Percentiles rank a stretch among this genome's conserved stretches.
Evolutionary conservation across 2,888 invertebrate genomes (phyloP).

Genomic region (Teinopalpus imperialis): DNA sequence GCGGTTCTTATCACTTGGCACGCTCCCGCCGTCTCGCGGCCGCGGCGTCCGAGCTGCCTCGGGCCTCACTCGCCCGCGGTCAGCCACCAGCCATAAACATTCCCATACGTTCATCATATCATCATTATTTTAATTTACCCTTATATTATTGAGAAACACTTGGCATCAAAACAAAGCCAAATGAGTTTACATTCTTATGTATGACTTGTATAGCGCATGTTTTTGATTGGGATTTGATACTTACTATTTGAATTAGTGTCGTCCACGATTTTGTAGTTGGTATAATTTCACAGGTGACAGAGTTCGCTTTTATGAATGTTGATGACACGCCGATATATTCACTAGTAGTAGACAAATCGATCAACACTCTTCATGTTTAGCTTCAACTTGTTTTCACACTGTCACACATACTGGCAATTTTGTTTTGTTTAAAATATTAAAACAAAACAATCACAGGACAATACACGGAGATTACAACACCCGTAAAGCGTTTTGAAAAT

Average conservation of each 20-base stretch:
- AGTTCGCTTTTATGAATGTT: slow-evolving; percentile 56
- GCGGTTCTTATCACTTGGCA: slow-evolving; percentile 82
- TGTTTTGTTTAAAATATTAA: slow-evolving; percentile 59
- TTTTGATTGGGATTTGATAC: slow-evolving; percentile 39
- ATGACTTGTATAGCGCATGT: slow-evolving; percentile 1
- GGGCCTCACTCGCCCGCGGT: slow-evolving; percentile 55
- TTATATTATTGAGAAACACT: slow-evolving; percentile 2
- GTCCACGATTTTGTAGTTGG: slow-evolving; percentile 68
- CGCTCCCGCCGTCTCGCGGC: slow-evolving; percentile 76
- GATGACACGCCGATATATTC: slow-evolving; percentile 62
- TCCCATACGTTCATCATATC: slow-evolving; percentile 36
- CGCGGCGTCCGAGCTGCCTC: slow-evolving; percentile 53
- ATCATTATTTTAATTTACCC: slow-evolving; percentile 3
- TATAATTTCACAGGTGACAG: slow-evolving; percentile 68
- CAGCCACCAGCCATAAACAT: slow-evolving; percentile 49
- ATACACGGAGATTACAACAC: slow-evolving; percentile 66
- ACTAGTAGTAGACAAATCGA: slow-evolving; percentile 56
- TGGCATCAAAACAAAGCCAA: slow-evolving; percentile 8
- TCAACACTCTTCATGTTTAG: slow-evolving; percentile 50
- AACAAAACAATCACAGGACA: slow-evolving; percentile 77
- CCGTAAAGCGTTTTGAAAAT: slow-evolving; percentile 65
- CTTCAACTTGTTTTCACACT: slow-evolving; percentile 58
- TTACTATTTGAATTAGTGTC: slow-evolving; percentile 79
- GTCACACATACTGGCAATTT: slow-evolving; percentile 60
- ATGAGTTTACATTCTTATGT: not conserved